Evolutionary conservation across 2,888 invertebrate species (phyloP).

Genomic region (Tiliacea aurago): DNA sequence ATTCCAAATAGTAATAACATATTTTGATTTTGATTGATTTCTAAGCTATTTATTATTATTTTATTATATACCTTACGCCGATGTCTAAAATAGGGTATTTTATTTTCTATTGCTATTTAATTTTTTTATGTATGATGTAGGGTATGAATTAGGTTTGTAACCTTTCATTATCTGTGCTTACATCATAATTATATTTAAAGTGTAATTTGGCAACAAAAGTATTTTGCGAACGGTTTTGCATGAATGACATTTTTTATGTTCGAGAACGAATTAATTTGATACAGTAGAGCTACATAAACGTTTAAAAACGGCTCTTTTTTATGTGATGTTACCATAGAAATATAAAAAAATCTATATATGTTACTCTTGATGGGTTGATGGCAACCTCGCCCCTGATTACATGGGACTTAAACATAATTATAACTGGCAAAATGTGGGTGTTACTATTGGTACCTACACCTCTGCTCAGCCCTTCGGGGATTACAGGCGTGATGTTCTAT

Average conservation of each 20-base stretch:
- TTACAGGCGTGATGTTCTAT: not conserved
- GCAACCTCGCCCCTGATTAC: not conserved
- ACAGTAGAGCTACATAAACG: not conserved
- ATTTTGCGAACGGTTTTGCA: not conserved
- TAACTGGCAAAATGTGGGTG: not conserved
- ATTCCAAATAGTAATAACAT: too few relatives aligned
- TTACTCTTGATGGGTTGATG: not conserved
- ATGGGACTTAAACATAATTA: not conserved
- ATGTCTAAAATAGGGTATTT: slow-evolving; percentile 2
- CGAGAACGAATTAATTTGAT: slow-evolving; percentile 12
- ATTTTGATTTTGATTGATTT: too few relatives aligned
- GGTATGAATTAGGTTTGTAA: not conserved
- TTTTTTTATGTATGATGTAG: not conserved
- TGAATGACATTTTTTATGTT: not conserved
- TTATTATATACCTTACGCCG: too few relatives aligned
- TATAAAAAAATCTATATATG: too few relatives aligned
- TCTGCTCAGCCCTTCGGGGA: too few relatives aligned
- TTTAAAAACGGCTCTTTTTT: not conserved
- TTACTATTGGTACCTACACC: too few relatives aligned
- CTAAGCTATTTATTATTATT: too few relatives aligned
- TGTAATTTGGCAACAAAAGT: not conserved
- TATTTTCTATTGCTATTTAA: not conserved
- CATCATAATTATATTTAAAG: slow-evolving; percentile 1
- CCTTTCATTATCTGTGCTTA: not conserved
- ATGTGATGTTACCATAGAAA: too few relatives aligned